Conservation (phyloP, 1,140 invertebrate genomes). For the Nylanderia fulva region DNA sequence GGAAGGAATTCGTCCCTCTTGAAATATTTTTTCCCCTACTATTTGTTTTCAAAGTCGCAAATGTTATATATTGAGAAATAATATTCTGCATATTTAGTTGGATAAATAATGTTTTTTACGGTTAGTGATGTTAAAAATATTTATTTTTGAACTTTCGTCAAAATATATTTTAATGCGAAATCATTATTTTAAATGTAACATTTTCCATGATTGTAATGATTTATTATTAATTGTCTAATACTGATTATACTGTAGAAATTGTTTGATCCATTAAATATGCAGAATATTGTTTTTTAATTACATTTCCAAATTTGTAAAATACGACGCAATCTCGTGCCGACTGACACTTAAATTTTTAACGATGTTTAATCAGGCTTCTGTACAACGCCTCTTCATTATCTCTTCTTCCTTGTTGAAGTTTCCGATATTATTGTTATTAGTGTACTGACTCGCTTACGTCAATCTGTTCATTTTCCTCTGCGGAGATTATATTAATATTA, state of each 20-base stretch:
- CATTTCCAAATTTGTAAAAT: neutral
- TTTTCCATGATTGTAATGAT: neutral
- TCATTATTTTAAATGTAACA: neutral
- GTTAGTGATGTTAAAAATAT: neutral
- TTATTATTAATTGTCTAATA: neutral
- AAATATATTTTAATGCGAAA: neutral
- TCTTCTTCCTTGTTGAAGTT: slow-evolving; percentile 41
- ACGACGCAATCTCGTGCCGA: neutral
- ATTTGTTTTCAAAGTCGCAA: neutral
- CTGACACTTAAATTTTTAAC: slow-evolving; percentile 22
- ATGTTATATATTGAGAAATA: neutral
- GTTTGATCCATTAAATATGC: neutral
- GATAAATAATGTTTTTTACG: neutral
- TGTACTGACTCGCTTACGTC: slow-evolving; percentile 43
- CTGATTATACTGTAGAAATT: neutral
- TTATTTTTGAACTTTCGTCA: neutral
- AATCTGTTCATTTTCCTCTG: slow-evolving; percentile 27
- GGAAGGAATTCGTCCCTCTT: neutral
- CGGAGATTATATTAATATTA: slow-evolving; percentile 47
- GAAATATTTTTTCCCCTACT: neutral
- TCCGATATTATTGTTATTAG: slow-evolving; percentile 58
- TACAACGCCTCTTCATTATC: neutral
- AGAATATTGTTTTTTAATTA: neutral
- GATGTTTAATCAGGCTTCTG: slow-evolving; percentile 28
- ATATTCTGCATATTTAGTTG: slow-evolving; percentile 5